phyloP scores from a whole-genome alignment of 2,888 invertebrate genomes.

The Chrysolina oricalcia region DNA sequence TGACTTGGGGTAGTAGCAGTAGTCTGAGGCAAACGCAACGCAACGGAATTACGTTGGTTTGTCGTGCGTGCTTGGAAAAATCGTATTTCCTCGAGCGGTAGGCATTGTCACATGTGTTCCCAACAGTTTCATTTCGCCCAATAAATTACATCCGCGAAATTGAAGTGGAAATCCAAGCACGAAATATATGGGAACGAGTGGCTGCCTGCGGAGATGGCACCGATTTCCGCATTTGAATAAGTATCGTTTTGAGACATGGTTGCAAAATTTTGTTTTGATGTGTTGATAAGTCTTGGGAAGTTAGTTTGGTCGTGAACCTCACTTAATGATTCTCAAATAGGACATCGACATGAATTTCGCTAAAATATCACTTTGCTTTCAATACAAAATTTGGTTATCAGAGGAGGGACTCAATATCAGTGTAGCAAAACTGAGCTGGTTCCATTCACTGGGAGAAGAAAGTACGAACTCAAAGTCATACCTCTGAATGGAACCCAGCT shows the following conservation, averaged over 20 bases:
- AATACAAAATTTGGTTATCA: too few species aligned
- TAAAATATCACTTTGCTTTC: too few species aligned
- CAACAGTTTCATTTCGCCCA: constrained; percentile 51
- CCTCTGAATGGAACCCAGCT: too few species aligned
- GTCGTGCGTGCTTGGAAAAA: constrained; percentile 63
- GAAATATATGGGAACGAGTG: not conserved
- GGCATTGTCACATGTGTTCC: constrained; percentile 59
- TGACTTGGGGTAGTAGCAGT: constrained; percentile 58
- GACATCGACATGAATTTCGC: too few species aligned
- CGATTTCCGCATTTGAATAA: not conserved
- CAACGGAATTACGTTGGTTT: constrained; percentile 30
- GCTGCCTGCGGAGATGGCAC: not conserved
- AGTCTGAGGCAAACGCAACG: constrained; percentile 43
- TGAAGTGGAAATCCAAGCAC: constrained; percentile 36
- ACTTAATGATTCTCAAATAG: too few species aligned
- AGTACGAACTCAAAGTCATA: too few species aligned
- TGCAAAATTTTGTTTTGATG: not conserved
- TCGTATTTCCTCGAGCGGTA: constrained; percentile 60
- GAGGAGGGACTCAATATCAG: too few species aligned
- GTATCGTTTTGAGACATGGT: not conserved
- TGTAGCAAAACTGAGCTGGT: too few species aligned
- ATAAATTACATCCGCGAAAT: constrained; percentile 51
- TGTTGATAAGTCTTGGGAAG: too few species aligned
- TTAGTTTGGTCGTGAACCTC: too few species aligned
- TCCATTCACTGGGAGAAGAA: too few species aligned